Base-by-base conservation (phyloP, 2,888 invertebrate species). In the Cataglyphis rosenhaueri region DNA sequence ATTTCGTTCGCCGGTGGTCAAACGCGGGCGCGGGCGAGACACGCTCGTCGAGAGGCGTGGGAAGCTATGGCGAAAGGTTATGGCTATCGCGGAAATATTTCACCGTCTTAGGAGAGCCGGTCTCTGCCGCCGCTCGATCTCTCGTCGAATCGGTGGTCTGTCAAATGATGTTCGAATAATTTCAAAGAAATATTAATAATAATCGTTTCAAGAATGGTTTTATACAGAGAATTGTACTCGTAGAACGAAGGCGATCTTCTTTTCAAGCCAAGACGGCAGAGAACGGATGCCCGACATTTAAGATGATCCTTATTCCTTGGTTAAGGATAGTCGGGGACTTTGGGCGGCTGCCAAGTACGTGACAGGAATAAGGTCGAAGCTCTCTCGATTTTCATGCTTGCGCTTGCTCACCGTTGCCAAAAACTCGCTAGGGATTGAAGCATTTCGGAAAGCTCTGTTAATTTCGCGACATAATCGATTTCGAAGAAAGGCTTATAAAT, bases 51-150 rank as follows among this genome's bases (percentile, higher is more conserved):
- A 85, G 84, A 90, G 89, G 92, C 93, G 92, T 93, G 93, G 92
- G 93, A 93, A 92, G 92, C 84, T 82, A 76, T 81, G 86, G 85
- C 89, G 87, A 86, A 90, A 90, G 90, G 87, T 90, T 92, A 92
- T 84, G 86, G 87, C 89, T 89, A 92, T 92, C 91, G 90, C 87
- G 89, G 91, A 92, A 92, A 93, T 92, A 92, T 92, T 93, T 92
- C 90, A 93, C 86, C 91, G 91, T 91, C 91, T 92, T 91, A 91
- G 86, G 89, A 8, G 57, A 71, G 71, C 52, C 83, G 86, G 88
- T 87, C 52, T 52, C 52, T 52, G 81, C 83, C 68, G 86, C 85
- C 87, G 88, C 91, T 44, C 52, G 52, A 52, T 52, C 52, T 91
- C 89, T 88, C 76, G 44, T 3, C 12, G 32, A 32, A 71, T 71